Evolutionary conservation across 2,797 vertebrate species (phyloP).

Genomic region (Champsocephalus gunnari): DNA sequence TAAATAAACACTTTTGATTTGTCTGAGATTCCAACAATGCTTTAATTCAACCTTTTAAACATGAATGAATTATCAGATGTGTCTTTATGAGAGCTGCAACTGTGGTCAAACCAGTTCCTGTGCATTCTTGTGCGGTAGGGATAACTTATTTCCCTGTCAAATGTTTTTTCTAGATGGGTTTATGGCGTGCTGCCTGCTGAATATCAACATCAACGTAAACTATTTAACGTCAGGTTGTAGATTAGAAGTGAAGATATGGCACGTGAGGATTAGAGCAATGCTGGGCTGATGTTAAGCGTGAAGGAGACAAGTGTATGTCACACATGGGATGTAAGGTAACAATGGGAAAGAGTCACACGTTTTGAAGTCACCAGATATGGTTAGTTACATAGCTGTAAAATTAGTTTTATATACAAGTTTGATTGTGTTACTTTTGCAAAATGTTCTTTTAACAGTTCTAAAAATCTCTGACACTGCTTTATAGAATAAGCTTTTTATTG

Average conservation of each 20-base stretch:
- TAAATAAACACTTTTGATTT: neutral
- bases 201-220: neutral
- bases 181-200: neutral
- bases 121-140: constrained; percentile 18
- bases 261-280: neutral
- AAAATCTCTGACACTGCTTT: neutral
- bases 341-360: neutral
- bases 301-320: neutral
- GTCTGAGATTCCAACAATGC: neutral
- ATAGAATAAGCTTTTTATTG: neutral
- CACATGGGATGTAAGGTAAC: neutral
- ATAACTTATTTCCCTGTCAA: constrained; percentile 46
- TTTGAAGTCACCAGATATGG: too few species aligned
- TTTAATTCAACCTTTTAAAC: neutral
- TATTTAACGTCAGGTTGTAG: too few species aligned
- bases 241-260: neutral
- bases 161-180: constrained; percentile 12
- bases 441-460: too few species aligned
- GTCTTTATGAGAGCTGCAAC: neutral
- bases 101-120: constrained; percentile 34
- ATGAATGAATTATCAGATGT: neutral
- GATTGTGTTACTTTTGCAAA: too few species aligned
- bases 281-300: neutral
- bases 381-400: too few species aligned
- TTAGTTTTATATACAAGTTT: too few species aligned